Conservation (phyloP, 1,140 invertebrate species). For the Drosophila melanica region DNA sequence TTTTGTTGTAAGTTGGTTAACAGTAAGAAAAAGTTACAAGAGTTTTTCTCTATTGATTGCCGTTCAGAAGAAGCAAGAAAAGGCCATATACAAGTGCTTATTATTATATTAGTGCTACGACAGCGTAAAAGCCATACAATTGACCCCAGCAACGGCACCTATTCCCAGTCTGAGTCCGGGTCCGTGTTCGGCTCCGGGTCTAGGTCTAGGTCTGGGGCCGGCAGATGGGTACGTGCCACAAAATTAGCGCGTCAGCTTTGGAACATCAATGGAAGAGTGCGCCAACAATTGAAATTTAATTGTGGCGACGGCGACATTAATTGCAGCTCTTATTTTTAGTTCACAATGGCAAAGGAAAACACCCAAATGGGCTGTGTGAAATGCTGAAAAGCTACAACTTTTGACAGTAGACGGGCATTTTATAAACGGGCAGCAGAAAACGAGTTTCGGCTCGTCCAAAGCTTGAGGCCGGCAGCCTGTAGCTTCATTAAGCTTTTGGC, state of each 20-base stretch:
- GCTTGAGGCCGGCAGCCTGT: slow-evolving; percentile 26
- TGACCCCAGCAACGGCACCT: slow-evolving; percentile 42
- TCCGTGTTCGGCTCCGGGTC: neutral
- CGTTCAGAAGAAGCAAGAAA: slow-evolving; percentile 51
- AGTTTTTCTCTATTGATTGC: slow-evolving; percentile 48
- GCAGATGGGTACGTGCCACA: slow-evolving; percentile 48
- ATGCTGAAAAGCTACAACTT: neutral
- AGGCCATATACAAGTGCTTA: slow-evolving; percentile 64
- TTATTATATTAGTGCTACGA: slow-evolving; percentile 75
- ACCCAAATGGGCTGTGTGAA: slow-evolving; percentile 2
- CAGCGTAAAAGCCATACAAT: slow-evolving; percentile 67
- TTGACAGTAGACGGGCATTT: slow-evolving; percentile 31
- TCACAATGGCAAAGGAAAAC: neutral
- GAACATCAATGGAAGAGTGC: slow-evolving; percentile 63
- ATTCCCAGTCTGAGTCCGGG: neutral
- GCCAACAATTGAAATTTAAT: slow-evolving; percentile 74
- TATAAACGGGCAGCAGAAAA: slow-evolving; percentile 48
- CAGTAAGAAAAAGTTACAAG: slow-evolving; percentile 51
- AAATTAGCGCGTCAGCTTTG: slow-evolving; percentile 68
- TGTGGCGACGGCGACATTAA: slow-evolving; percentile 62
- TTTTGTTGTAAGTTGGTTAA: slow-evolving; percentile 28
- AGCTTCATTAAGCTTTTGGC: slow-evolving; percentile 67
- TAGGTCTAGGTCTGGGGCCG: slow-evolving; percentile 19
- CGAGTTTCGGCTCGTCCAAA: slow-evolving; percentile 7
- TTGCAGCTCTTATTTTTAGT: slow-evolving; percentile 37